Conservation (phyloP, 2,797 vertebrate genomes). For the Lacerta agilis region DNA sequence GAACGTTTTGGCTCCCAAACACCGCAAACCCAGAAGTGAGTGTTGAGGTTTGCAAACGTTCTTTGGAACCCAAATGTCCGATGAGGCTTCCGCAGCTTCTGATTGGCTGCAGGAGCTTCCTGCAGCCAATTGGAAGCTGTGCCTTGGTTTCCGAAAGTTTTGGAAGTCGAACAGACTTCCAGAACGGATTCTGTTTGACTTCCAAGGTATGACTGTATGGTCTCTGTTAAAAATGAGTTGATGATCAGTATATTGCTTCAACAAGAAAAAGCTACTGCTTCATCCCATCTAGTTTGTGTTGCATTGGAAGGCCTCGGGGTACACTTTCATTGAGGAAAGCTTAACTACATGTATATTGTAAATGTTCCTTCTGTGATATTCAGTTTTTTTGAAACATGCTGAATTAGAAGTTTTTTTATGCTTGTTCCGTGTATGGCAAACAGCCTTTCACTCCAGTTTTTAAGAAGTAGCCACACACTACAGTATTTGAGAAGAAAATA, state of each 20-base stretch:
- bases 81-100: too few species aligned
- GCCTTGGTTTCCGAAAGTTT: too few species aligned
- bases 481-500: background rate
- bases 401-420: background rate
- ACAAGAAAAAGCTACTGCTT: background rate
- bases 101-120: too few species aligned
- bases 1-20: too few species aligned
- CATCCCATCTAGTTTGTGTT: background rate
- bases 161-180: too few species aligned
- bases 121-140: too few species aligned
- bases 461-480: background rate
- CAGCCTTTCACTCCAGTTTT: background rate
- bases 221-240: background rate
- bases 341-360: background rate
- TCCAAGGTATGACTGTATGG: background rate
- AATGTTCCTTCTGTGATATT: background rate
- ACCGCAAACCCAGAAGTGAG: too few species aligned
- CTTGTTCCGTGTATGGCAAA: background rate
- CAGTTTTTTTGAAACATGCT: background rate
- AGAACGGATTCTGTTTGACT: too few species aligned
- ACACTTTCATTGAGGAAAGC: background rate
- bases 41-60: too few species aligned
- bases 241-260: background rate
- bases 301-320: background rate
- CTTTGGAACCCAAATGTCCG: too few species aligned